These are phyloP conservation scores for Centropus unirufus DNA, from an alignment of 2,113 vertebrate genomes.

Conservation along the genomic window DNA sequence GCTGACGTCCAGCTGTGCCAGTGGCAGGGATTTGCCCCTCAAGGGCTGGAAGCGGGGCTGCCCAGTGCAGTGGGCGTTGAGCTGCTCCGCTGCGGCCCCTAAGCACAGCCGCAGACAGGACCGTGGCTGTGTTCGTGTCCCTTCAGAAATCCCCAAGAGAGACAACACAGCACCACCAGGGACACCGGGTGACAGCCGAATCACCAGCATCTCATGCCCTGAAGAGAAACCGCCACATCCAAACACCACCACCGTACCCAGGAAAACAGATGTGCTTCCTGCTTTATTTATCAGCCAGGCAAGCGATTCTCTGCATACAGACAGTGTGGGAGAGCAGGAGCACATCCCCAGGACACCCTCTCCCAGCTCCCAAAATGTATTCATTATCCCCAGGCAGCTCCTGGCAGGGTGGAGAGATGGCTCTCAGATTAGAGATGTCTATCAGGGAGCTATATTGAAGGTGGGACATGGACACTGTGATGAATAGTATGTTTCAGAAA, in stretches of 20 bases:
- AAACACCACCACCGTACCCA: neutral
- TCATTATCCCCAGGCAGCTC: slow-evolving; percentile 30
- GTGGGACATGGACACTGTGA: slow-evolving; percentile 40
- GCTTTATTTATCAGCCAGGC: neutral
- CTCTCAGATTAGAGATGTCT: slow-evolving; percentile 52
- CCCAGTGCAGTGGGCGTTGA: rapidly evolving
- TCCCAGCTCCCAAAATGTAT: neutral
- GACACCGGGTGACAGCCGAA: neutral
- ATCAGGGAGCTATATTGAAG: slow-evolving; percentile 64
- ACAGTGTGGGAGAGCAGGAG: neutral
- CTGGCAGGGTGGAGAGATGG: neutral
- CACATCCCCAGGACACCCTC: neutral
- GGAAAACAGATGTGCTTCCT: neutral
- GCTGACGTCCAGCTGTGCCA: neutral
- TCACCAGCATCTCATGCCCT: neutral
- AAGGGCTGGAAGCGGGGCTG: rapidly evolving
- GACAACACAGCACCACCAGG: neutral
- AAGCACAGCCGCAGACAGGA: neutral
- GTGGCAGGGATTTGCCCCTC: neutral
- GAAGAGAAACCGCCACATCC: neutral
- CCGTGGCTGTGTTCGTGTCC: rapidly evolving
- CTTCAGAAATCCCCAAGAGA: neutral
- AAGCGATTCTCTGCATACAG: neutral
- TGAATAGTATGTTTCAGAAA: slow-evolving; percentile 60
- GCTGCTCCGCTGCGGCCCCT: rapidly evolving